Conservation (phyloP, 2,888 invertebrate genomes). For the Incurvaria masculella region DNA sequence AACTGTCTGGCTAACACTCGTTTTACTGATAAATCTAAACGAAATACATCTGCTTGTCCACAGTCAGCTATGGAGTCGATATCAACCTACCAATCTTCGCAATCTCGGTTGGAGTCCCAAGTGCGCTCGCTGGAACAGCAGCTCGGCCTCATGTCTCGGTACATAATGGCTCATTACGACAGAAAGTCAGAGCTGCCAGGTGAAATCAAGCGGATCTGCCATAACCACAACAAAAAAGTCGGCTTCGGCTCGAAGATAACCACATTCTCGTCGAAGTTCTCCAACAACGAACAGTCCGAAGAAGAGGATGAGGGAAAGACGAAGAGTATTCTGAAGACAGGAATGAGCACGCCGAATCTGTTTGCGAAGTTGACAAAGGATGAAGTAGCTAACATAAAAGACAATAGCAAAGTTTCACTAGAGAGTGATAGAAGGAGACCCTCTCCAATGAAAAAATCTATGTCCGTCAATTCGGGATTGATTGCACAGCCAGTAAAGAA, state of each 20-base stretch:
- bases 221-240: constrained; percentile 50
- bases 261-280: constrained; percentile 35
- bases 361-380: constrained; percentile 39
- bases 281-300: constrained; percentile 28
- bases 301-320: constrained; percentile 39
- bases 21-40: too few species aligned
- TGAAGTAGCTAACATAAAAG: constrained; percentile 24
- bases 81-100: constrained; percentile 58
- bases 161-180: constrained; percentile 66
- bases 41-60: too few species aligned
- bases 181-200: constrained; percentile 66
- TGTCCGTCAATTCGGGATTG: constrained; percentile 43
- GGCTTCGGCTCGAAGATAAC: constrained; percentile 43
- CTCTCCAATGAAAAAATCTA: constrained; percentile 44
- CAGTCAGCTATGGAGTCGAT: constrained; percentile 65
- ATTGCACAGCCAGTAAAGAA: constrained; percentile 31
- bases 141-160: constrained; percentile 67
- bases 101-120: constrained; percentile 66
- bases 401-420: constrained; percentile 21
- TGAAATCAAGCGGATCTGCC: constrained; percentile 71
- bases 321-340: constrained; percentile 33
- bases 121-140: constrained; percentile 74
- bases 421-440: constrained; percentile 28
- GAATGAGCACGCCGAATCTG: constrained; percentile 40
- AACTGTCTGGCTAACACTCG: too few species aligned